phyloP scores from a whole-genome alignment of 2,797 vertebrate genomes.

The Hirundo rustica region DNA sequence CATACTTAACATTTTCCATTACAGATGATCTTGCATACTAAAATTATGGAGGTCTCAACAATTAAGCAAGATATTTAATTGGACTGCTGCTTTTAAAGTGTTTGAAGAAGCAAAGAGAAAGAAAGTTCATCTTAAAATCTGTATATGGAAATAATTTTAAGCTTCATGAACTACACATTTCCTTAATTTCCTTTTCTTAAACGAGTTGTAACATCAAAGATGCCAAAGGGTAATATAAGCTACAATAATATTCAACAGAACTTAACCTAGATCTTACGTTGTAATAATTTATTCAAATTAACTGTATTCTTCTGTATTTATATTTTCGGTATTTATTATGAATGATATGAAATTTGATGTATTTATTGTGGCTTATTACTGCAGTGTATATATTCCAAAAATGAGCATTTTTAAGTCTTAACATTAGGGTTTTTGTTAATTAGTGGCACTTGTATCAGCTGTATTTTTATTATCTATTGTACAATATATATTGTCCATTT shows the following conservation, averaged over 20 bases:
- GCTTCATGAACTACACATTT: conserved; percentile 49
- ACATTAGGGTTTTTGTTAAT: conserved; percentile 79
- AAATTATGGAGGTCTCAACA: conserved; percentile 21
- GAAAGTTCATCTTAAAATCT: conserved; percentile 48
- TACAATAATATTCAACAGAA: conserved; percentile 76
- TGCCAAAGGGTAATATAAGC: conserved; percentile 82
- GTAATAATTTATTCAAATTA: conserved; percentile 81
- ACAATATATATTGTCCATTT: conserved; percentile 83
- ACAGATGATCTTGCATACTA: conserved; percentile 44
- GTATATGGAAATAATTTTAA: conserved; percentile 52
- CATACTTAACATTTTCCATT: conserved; percentile 44
- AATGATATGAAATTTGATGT: conserved; percentile 93
- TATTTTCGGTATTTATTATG: conserved; percentile 94
- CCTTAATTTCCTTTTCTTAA: conserved; percentile 59
- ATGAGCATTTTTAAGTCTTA: conserved; percentile 86
- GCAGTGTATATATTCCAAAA: conserved; percentile 87
- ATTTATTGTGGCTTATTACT: conserved; percentile 97
- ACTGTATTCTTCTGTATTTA: conserved; percentile 84
- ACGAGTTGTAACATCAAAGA: conserved; percentile 75
- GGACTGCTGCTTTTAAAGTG: conserved; percentile 47
- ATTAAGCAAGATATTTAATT: conserved; percentile 48
- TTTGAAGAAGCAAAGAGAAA: conserved; percentile 53
- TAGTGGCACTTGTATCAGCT: conserved; percentile 88
- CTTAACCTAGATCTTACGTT: conserved; percentile 77
- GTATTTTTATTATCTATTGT: conserved; percentile 86